phyloP scores from a whole-genome alignment of 2,888 invertebrate genomes.

The Standfussiana lucernea region DNA sequence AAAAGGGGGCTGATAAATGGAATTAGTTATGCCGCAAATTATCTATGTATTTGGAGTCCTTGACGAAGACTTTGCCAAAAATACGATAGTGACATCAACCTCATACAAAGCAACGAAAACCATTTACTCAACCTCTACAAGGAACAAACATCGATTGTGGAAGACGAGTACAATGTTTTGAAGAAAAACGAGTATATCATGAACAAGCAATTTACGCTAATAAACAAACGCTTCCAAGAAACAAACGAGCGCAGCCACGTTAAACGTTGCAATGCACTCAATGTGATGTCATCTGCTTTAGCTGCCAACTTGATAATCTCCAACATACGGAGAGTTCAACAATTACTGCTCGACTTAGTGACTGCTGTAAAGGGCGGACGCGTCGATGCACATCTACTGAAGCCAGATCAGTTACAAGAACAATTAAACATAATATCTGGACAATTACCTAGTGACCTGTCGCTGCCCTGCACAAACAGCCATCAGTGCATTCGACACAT shows the following conservation, averaged over 20 bases:
- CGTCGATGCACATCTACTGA: not conserved
- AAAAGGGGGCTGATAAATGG: conserved; percentile 20
- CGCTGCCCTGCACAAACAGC: conserved; percentile 4
- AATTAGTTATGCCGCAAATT: conserved; percentile 11
- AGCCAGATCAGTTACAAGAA: conserved; percentile 6
- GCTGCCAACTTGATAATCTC: conserved; percentile 7
- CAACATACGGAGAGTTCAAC: conserved; percentile 15
- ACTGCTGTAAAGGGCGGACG: not conserved
- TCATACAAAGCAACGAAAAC: too few species aligned
- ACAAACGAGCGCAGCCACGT: not conserved
- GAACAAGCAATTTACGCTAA: conserved; percentile 2
- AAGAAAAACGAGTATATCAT: too few species aligned
- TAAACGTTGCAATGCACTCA: not conserved
- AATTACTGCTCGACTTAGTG: conserved; percentile 8
- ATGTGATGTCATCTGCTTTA: conserved; percentile 2
- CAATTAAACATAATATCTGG: conserved; percentile 11
- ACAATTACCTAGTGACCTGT: conserved; percentile 1
- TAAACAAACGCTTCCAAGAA: conserved; percentile 6
- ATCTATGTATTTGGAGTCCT: not conserved
- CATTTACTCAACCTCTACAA: too few species aligned
- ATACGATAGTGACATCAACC: too few species aligned
- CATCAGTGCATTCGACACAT: not conserved
- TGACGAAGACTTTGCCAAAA: too few species aligned
- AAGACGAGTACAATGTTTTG: too few species aligned
- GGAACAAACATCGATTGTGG: too few species aligned